These are phyloP conservation scores for Rhyzopertha dominica DNA, from an alignment of 1,140 invertebrate species.

Conservation along the genomic window DNA sequence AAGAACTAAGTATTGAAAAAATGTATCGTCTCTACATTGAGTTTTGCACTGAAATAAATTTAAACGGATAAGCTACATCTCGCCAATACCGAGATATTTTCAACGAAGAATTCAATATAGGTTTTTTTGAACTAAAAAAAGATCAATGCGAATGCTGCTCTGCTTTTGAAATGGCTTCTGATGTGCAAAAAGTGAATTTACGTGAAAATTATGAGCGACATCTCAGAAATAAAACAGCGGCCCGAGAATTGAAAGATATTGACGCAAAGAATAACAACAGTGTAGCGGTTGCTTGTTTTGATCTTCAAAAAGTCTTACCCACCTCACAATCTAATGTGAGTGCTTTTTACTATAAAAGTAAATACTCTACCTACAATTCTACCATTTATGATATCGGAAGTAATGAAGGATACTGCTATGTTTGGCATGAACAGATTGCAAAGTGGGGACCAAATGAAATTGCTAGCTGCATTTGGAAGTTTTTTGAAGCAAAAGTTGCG, in stretches of 20 bases:
- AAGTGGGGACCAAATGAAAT: slow-evolving; percentile 37
- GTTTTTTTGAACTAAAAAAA: slow-evolving; percentile 40
- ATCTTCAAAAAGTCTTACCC: slow-evolving; percentile 34
- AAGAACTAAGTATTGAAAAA: slow-evolving; percentile 23
- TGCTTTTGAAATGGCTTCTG: slow-evolving; percentile 22
- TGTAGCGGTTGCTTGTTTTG: slow-evolving; percentile 29
- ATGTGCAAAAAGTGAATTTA: not conserved
- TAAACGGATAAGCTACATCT: slow-evolving; percentile 15
- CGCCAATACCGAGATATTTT: slow-evolving; percentile 34
- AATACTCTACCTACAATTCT: slow-evolving; percentile 37
- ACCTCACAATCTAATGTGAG: slow-evolving; percentile 30
- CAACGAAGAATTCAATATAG: slow-evolving; percentile 34
- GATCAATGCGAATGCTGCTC: slow-evolving; percentile 38
- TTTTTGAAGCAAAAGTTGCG: slow-evolving; percentile 16
- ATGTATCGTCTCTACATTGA: slow-evolving; percentile 35
- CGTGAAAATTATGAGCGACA: too few species aligned
- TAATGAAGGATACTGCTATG: slow-evolving; percentile 24
- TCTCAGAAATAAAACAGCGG: too few species aligned
- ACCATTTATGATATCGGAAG: slow-evolving; percentile 27
- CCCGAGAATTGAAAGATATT: too few species aligned
- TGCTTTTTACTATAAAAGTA: slow-evolving; percentile 37
- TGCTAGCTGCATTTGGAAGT: slow-evolving; percentile 28
- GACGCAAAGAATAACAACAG: not conserved
- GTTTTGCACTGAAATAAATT: slow-evolving; percentile 26
- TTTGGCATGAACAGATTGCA: slow-evolving; percentile 30